Conservation (phyloP, 1,140 invertebrate genomes). For the Lepidurus couesii region DNA sequence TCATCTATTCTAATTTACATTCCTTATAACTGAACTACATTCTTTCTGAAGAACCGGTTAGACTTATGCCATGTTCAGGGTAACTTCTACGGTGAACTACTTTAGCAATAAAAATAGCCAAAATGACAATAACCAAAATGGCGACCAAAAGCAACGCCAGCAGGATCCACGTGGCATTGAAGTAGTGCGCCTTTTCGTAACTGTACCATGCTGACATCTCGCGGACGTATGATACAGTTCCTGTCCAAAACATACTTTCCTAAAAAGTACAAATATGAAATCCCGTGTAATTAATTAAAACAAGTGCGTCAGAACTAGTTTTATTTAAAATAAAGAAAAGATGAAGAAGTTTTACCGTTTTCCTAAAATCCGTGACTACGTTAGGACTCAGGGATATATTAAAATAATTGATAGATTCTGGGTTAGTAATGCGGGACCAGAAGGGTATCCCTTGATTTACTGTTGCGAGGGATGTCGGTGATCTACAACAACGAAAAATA, state of each 20-base stretch:
- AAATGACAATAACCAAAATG: not conserved
- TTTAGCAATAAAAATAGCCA: not conserved
- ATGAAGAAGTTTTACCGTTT: not conserved
- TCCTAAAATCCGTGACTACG: not conserved
- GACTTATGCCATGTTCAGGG: not conserved
- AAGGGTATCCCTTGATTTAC: conserved; percentile 23
- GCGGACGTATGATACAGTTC: conserved; percentile 4
- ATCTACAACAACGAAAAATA: not conserved
- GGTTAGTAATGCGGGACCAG: conserved; percentile 12
- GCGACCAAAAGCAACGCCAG: not conserved
- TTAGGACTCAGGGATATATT: not conserved
- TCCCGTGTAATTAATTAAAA: not conserved
- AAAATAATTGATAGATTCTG: conserved; percentile 14
- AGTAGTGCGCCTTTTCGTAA: not conserved
- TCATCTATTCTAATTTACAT: too few species aligned
- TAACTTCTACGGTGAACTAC: conserved; percentile 9
- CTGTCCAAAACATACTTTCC: conserved; percentile 27
- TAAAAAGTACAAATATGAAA: not conserved
- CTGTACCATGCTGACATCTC: not conserved
- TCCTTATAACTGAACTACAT: not conserved
- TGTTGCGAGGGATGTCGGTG: not conserved
- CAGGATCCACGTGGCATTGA: conserved; percentile 10
- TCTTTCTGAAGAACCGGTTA: not conserved
- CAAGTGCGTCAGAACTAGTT: not conserved
- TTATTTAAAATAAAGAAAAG: not conserved